These are phyloP conservation scores for Hylia prasina DNA, from an alignment of 2,113 vertebrate species.

Conservation along the genomic window DNA sequence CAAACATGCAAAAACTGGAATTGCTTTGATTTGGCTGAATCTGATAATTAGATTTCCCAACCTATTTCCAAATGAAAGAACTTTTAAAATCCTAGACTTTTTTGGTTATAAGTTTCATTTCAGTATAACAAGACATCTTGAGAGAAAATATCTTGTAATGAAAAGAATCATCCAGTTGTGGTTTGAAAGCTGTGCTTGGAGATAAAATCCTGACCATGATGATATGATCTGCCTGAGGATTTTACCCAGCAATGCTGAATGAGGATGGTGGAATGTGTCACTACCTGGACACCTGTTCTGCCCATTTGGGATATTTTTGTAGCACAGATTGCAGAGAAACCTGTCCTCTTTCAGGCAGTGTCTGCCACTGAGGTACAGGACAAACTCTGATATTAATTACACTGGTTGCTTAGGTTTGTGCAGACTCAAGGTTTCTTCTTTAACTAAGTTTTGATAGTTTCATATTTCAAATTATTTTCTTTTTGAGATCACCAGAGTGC, in stretches of 20 bases:
- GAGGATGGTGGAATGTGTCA: not conserved
- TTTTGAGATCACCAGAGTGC: not conserved
- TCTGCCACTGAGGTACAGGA: not conserved
- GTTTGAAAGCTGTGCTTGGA: not conserved
- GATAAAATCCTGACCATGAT: not conserved
- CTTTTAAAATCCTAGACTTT: not conserved
- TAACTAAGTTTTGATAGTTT: not conserved
- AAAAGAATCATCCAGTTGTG: not conserved
- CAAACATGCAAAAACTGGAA: not conserved
- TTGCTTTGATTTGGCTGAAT: not conserved
- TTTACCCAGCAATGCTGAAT: not conserved
- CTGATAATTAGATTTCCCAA: not conserved
- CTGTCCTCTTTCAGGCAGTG: not conserved
- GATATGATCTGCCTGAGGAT: not conserved
- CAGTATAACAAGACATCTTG: not conserved
- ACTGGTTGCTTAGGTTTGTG: not conserved
- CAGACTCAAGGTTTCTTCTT: not conserved
- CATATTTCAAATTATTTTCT: not conserved
- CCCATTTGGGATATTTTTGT: not conserved
- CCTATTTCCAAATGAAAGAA: not conserved
- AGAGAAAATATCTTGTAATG: not conserved
- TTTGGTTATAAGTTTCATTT: not conserved
- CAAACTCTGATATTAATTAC: not conserved
- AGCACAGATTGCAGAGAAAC: not conserved
- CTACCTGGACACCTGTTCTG: not conserved